These are phyloP conservation scores for Meteorus sp. DNA, from an alignment of 1,140 invertebrate species.

Conservation along the genomic window DNA sequence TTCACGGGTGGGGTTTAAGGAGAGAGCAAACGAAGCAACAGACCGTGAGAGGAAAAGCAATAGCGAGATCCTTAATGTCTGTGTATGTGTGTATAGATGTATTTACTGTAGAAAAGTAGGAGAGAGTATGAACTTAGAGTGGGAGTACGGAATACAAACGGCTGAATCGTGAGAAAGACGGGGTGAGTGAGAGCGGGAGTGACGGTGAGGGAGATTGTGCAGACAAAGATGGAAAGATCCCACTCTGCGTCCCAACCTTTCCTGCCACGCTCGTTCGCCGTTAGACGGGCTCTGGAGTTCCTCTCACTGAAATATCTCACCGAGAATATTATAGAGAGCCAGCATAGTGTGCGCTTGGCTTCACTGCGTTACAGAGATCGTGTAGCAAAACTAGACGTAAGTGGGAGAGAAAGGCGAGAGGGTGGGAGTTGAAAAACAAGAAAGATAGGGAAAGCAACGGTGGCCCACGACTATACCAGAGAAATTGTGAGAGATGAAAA, in stretches of 20 bases:
- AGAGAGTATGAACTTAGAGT: constrained; percentile 25
- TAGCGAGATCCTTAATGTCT: no score
- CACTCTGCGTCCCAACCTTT: constrained; percentile 26
- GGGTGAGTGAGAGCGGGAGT: constrained; percentile 12
- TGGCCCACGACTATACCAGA: constrained; percentile 11
- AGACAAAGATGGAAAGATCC: constrained; percentile 21
- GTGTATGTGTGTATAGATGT: no score
- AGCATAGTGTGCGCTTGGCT: constrained; percentile 22
- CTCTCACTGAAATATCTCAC: constrained; percentile 49
- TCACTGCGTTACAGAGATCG: constrained; percentile 4
- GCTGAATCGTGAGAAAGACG: constrained; percentile 7
- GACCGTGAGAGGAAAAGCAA: no score
- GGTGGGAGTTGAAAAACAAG: constrained; percentile 18
- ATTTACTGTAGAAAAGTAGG: neutral
- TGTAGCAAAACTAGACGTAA: neutral
- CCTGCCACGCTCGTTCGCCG: constrained; percentile 27
- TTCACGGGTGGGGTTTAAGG: no score
- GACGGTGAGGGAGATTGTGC: constrained; percentile 3
- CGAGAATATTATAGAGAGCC: constrained; percentile 47
- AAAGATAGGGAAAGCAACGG: constrained; percentile 20
- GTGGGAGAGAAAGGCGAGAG: constrained; percentile 15
- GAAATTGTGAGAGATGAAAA: constrained; percentile 25
- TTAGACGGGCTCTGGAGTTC: constrained; percentile 43
- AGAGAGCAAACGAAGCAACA: no score
- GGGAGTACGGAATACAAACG: constrained; percentile 8